Base-by-base conservation (phyloP, 2,888 invertebrate species). In the Incurvaria masculella region DNA sequence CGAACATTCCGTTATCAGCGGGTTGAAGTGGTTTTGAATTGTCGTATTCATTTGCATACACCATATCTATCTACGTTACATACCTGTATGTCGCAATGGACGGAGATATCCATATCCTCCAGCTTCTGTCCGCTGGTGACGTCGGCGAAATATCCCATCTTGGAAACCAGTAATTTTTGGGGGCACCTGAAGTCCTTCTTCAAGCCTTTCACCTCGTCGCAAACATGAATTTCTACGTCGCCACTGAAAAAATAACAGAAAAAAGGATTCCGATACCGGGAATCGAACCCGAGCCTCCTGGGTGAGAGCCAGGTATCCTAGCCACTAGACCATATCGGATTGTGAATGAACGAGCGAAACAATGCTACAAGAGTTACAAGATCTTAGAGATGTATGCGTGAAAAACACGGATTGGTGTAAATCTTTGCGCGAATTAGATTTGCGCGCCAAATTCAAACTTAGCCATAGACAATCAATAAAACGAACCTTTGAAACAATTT, bases 141-240 rank as follows among this genome's bases (percentile, higher is more conserved):
- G 61, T 92, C 91, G 10, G 92, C 92, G 69, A 97, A 97, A 64
- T 97, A 97, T 11, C 93, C 93, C 95, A 97, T 97, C 73, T 96
- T 94, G 47, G 87, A 85, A 0, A 95, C 85, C 16, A 97, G 79
- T 46, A 96, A 72, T 58, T 87, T 88, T 64, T 95, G 91, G 0
- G 92, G 87, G 62, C 97, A 97, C 46, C 85, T 81, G 65, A 97
- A 97, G 65, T 95, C 94, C 61, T 90, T 89, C 55, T 91, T 93
- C 49, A 89, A 75, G 47, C 89, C 91, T 68, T 95, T 94, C 1
- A 92, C 88, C 72, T 97, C 97, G 63, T 97, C 97, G 60, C 94
- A 94, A 1, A 97, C 96, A 64, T 96, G 95, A 55, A 97, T 97
- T 63, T 94, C 89, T 16, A 97, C 91, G 61, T 94, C 93, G 2